Base-by-base conservation (phyloP, 1,140 invertebrate species). In the Procambarus clarkii region DNA sequence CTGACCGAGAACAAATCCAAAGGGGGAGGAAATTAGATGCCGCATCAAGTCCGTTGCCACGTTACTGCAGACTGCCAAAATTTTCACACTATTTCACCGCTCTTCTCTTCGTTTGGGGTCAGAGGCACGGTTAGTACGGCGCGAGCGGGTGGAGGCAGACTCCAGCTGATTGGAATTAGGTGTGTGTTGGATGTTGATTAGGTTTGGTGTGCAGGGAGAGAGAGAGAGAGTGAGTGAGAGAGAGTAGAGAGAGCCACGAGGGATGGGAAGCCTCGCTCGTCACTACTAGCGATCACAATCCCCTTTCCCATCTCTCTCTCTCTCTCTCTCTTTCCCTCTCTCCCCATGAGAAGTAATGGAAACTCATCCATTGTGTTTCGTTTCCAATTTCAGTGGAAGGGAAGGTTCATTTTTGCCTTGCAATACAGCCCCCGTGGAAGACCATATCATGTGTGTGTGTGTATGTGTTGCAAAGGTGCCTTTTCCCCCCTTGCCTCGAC, bases 351-450 rank as follows among this genome's bases (percentile, higher is more conserved):
- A 91, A 91, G 89, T 91, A 91, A 91, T 91, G 89, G 89, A 91
- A 91, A 91, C 89, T 91, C 89, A 91, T 91, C 89, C 89, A 91
- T 91, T 91, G 89, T 91, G 83, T 91, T 91, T 86, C 89, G 89
- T 85, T 91, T 91, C 89, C 89, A 91, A 91, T 91, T 91, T 91
- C 89, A 91, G 74, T 80, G 77, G 81, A 85, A 91, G 89, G 89
- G 89, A 91, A 91, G 82, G 89, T 91, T 91, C 89, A 91, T 91
- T 91, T 91, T 91, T 91, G 89, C 54, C 82, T 85, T 86, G 82
- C 81, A 91, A 85, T 91, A 69, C 82, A 91, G 76, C 77, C 64
- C 34, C 50, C 80, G 89, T 48, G 71, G 89, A 91, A 91, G 89
- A 86, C 89, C 83, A 79, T 78, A 91, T 91, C 76, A 84, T 64